phyloP scores from a whole-genome alignment of 2,113 vertebrate species.

The Paraplagusia blochii region DNA sequence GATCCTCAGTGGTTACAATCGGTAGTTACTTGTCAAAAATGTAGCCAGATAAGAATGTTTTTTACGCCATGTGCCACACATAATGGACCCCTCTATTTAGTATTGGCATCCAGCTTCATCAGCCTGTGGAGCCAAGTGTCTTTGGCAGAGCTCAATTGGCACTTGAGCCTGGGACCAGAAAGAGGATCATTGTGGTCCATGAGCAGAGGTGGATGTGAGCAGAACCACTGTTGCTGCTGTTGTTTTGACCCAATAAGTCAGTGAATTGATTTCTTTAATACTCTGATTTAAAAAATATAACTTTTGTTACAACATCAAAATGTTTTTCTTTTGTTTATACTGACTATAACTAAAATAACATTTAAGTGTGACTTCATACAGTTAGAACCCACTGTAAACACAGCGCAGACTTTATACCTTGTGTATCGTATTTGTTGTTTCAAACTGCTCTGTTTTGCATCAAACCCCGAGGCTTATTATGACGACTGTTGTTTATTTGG shows the following conservation, averaged over 20 bases:
- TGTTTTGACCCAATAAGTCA: conserved; percentile 38
- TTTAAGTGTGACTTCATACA: too few species aligned
- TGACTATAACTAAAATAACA: too few species aligned
- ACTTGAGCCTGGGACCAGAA: conserved; percentile 43
- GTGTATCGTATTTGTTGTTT: not conserved
- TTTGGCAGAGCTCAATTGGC: conserved; percentile 60
- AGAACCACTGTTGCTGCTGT: conserved; percentile 40
- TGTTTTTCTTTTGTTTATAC: too few species aligned
- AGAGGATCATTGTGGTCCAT: conserved; percentile 55
- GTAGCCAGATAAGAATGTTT: conserved; percentile 45
- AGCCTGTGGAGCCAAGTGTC: conserved; percentile 65
- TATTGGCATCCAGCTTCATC: conserved; percentile 61
- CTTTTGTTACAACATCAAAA: too few species aligned
- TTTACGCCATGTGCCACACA: conserved; percentile 63
- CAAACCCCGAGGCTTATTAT: not conserved
- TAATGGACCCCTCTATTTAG: conserved; percentile 68
- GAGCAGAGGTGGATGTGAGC: conserved; percentile 43
- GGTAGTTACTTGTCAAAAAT: conserved; percentile 47
- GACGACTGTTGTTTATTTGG: conserved; percentile 11
- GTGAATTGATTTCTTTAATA: too few species aligned
- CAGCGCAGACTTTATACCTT: too few species aligned
- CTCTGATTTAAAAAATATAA: too few species aligned
- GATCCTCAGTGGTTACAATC: conserved; percentile 27
- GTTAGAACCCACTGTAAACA: too few species aligned
- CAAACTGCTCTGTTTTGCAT: not conserved